Conservation (phyloP, 2,797 vertebrate genomes). For the Mormyrus hasselquistii region DNA sequence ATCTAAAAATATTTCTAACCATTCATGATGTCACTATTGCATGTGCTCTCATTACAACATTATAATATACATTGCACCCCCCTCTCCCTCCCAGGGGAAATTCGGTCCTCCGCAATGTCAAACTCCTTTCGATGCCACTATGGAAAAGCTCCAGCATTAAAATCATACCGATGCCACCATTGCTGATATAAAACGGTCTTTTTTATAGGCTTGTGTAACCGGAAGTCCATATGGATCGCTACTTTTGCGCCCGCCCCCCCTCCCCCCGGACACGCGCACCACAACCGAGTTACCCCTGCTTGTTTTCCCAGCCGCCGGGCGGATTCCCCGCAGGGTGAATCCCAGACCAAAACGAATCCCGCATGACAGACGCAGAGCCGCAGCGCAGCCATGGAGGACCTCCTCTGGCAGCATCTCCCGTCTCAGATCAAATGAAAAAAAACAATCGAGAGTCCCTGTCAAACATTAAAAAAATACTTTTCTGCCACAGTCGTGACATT, state of each 20-base stretch:
- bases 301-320: neutral
- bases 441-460: neutral
- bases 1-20: neutral
- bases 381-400: neutral
- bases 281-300: neutral
- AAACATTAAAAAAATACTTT: constrained; percentile 11
- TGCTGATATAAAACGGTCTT: neutral
- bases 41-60: neutral
- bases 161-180: neutral
- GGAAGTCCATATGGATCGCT: neutral
- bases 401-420: neutral
- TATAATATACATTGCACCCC: neutral
- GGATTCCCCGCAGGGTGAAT: neutral
- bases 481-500: neutral
- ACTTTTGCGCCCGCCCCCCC: neutral
- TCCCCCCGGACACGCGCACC: neutral
- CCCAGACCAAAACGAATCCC: neutral
- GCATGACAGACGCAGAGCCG: neutral
- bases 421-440: neutral
- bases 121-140: neutral
- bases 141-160: neutral
- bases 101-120: neutral
- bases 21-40: neutral
- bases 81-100: neutral
- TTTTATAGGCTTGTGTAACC: neutral